Evolutionary conservation across 1,140 invertebrate species (phyloP), one percentile per base, ranked within the genome.

Genomic region (Conopomorpha cramerella): DNA sequence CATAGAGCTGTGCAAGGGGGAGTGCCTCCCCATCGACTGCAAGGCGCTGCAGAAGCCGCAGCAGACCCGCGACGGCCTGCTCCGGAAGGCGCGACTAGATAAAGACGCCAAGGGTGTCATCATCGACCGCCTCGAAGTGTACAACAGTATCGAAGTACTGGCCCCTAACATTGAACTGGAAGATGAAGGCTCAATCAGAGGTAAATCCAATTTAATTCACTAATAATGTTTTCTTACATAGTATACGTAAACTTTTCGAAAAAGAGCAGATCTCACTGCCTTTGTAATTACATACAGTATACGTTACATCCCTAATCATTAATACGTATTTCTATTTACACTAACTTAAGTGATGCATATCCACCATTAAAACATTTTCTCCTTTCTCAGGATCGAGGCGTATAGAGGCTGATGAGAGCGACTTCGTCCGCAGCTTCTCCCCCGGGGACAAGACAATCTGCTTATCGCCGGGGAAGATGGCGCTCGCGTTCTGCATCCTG

Each of bases 101-200:
- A 77, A 79, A 43, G 73, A 76, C 25, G 67, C 79, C 13, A 78
- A 81, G 42, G 84, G 82, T 10, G 67, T 82, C 11, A 68, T 87
- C 6, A 65, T 90, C 37, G 85, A 88, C 50, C 77, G 81, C 45
- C 70, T 89, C 16, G 85, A 89, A 58, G 84, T 91, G 2, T 89
- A 88, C 51, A 91, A 91, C 47, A 88, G 87, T 38, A 82, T 90
- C 26, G 86, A 89, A 65, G 87, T 91, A n/a, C 63, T 85, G 38
- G 86, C 87, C 1, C 87, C 87, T 2, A 87, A 86, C 46, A 87
- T 89, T 41, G 86, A 88, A 51, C 55, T 85, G 32, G 85, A 87
- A 43, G 73, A 79, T 48, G 77, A 79, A 49, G 77, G 70, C 40
- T 78, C 72, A 3, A 77, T 79, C 33, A 55, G 65, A 77, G 77